Evolutionary conservation across 2,888 invertebrate species (phyloP).

Genomic region (Troides aeacus): DNA sequence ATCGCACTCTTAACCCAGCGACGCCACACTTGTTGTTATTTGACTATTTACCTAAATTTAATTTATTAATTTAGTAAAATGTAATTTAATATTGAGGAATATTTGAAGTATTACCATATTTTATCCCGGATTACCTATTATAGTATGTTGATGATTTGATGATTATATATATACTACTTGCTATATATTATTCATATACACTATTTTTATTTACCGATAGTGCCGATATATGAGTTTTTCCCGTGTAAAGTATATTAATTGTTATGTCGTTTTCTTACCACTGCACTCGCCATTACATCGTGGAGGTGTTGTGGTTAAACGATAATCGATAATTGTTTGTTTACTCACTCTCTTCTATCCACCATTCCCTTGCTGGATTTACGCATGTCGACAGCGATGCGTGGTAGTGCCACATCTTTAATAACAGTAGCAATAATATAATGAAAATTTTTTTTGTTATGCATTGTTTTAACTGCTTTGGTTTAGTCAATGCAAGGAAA

Average conservation of each 20-base stretch:
- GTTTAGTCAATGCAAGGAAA: background rate
- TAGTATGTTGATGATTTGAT: constrained; percentile 60
- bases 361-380: constrained; percentile 25
- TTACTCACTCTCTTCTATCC: background rate
- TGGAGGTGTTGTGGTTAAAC: constrained; percentile 13
- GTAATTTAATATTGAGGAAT: constrained; percentile 51
- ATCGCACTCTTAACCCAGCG: constrained; percentile 25
- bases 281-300: constrained; percentile 45
- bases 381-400: constrained; percentile 32
- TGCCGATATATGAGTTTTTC: constrained; percentile 50
- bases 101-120: constrained; percentile 47
- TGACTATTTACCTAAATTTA: constrained; percentile 57
- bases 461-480: constrained; percentile 3
- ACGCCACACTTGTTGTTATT: constrained; percentile 59
- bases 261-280: constrained; percentile 73
- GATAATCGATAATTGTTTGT: constrained; percentile 17
- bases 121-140: constrained; percentile 54
- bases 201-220: constrained; percentile 63
- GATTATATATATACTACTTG: constrained; percentile 43
- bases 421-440: background rate
- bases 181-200: constrained; percentile 73
- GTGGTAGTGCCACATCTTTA: constrained; percentile 17
- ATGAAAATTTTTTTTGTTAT: constrained; percentile 18
- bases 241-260: constrained; percentile 56
- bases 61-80: constrained; percentile 69